These are phyloP conservation scores for Trissolcus brochymenae DNA, from an alignment of 2,888 invertebrate species.

Conservation along the genomic window DNA sequence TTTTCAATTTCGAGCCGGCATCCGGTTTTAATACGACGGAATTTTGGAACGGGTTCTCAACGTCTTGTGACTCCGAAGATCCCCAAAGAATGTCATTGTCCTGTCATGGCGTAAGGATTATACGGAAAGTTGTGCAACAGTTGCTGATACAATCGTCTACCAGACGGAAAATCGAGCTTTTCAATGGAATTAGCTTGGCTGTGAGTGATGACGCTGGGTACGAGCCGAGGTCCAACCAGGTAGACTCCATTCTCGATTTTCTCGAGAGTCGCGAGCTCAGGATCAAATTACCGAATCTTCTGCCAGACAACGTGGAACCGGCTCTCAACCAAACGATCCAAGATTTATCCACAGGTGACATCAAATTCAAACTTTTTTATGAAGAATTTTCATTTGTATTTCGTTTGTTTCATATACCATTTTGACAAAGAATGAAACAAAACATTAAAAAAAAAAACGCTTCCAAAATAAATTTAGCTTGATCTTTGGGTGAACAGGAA, in stretches of 20 bases:
- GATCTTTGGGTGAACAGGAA: conserved; percentile 12
- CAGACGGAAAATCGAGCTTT: conserved; percentile 79
- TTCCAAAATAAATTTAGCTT: not conserved
- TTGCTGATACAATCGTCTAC: conserved; percentile 77
- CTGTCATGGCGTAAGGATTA: conserved; percentile 78
- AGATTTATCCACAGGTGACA: conserved; percentile 76
- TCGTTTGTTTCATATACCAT: no score
- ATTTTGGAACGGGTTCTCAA: conserved; percentile 64
- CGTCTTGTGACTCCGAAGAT: conserved; percentile 62
- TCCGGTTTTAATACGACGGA: conserved; percentile 39
- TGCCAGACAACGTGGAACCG: conserved; percentile 82
- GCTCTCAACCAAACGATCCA: conserved; percentile 79
- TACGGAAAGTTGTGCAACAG: conserved; percentile 78
- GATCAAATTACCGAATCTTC: conserved; percentile 83
- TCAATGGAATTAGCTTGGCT: conserved; percentile 82
- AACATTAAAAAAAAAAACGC: no score
- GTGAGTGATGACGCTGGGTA: conserved; percentile 77
- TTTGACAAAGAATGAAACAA: no score
- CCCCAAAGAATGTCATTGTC: conserved; percentile 74
- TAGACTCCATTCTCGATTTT: conserved; percentile 82
- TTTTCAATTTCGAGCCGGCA: conserved; percentile 25
- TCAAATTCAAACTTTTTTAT: not conserved
- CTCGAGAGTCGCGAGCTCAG: conserved; percentile 85
- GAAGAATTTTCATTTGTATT: not conserved
- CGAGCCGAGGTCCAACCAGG: conserved; percentile 73